Conservation (phyloP, 2,113 vertebrate genomes). For the Enhydra lutris region DNA sequence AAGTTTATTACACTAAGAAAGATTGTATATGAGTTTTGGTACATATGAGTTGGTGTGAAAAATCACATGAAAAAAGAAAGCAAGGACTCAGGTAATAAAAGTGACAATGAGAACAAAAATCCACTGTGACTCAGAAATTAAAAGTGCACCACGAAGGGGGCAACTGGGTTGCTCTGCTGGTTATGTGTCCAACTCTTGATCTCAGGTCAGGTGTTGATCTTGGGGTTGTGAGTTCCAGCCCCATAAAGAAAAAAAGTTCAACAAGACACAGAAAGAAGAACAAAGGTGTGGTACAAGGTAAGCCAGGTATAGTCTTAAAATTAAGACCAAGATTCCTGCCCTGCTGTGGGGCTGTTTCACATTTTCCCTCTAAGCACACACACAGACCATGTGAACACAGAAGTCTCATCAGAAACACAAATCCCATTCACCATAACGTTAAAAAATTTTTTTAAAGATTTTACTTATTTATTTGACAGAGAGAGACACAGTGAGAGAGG, state of each 20-base stretch:
- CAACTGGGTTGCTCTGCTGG: neutral
- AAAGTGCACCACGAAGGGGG: neutral
- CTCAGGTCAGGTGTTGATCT: neutral
- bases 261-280: neutral
- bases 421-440: neutral
- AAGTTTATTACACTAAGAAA: neutral
- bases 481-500: no score
- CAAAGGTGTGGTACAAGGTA: neutral
- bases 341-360: neutral
- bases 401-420: neutral
- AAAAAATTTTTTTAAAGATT: neutral
- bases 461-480: no score
- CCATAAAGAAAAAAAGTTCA: neutral
- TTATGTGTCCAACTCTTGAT: neutral
- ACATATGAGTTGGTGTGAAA: neutral
- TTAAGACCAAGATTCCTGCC: neutral
- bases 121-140: neutral
- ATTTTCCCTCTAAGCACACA: neutral
- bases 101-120: neutral
- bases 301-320: neutral
- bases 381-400: neutral
- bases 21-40: neutral
- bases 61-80: neutral
- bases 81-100: neutral
- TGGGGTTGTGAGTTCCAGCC: neutral